Percentiles rank a stretch among this genome's conserved stretches.
These are phyloP conservation scores for Hemibagrus guttatus DNA, from an alignment of 2,797 vertebrate species.

Conservation along the genomic window DNA sequence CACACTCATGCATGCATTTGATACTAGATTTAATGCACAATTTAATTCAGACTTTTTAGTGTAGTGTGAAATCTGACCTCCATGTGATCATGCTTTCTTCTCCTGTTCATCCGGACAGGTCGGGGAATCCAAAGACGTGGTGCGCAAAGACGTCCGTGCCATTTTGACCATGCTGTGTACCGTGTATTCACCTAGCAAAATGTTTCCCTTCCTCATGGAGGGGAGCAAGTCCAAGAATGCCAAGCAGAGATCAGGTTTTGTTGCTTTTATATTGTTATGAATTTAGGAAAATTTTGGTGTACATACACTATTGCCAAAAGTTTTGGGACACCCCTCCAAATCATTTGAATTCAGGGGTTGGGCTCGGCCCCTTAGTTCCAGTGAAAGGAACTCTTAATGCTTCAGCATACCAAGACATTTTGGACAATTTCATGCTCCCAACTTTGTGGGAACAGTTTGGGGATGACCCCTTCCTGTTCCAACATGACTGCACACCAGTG, in stretches of 20 bases:
- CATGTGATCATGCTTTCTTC: neutral
- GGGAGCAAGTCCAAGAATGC: slow-evolving; percentile 98
- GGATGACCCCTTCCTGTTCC: no score
- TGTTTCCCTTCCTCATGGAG: slow-evolving; percentile 97
- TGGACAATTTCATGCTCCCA: no score
- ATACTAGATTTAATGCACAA: neutral
- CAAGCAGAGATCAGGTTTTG: slow-evolving; percentile 92
- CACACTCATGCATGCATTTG: neutral
- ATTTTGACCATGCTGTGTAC: slow-evolving; percentile 92
- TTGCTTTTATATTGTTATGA: neutral
- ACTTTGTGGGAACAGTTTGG: no score
- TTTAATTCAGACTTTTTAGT: neutral
- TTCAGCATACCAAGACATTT: no score
- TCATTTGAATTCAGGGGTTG: no score
- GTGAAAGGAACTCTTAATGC: no score
- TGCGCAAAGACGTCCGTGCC: slow-evolving; percentile 92
- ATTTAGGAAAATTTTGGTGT: neutral
- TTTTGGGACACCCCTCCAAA: no score
- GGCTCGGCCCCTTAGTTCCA: no score
- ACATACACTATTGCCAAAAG: no score
- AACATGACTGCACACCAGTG: no score
- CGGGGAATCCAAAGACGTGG: slow-evolving; percentile 94
- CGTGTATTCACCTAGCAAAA: slow-evolving; percentile 94
- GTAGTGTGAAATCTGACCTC: neutral
- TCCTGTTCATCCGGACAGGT: slow-evolving; percentile 73